phyloP scores from a whole-genome alignment of 2,888 invertebrate species.

The Itoplectis maculator region DNA sequence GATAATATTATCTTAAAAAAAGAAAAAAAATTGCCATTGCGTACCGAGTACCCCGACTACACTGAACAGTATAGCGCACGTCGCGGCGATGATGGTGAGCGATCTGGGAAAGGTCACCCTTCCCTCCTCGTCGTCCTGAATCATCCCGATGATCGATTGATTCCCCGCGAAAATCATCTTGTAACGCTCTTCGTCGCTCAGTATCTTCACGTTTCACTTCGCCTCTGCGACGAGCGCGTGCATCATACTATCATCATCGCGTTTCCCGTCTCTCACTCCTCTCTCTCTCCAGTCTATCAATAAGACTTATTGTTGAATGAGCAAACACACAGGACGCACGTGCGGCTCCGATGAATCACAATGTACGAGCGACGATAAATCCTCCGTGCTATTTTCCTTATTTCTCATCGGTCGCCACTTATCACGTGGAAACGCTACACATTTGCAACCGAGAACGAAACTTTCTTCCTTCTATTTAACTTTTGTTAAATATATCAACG shows the following conservation, averaged over 20 bases:
- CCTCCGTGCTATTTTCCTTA: conserved; percentile 31
- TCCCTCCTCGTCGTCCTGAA: conserved; percentile 57
- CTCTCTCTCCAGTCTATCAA: conserved; percentile 44
- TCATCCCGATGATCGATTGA: conserved; percentile 67
- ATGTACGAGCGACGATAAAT: conserved; percentile 44
- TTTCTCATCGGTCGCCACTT: conserved; percentile 1
- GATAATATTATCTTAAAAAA: no score
- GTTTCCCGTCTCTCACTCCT: conserved; percentile 41
- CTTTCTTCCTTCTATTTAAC: neutral
- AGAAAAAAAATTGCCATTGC: conserved; percentile 7
- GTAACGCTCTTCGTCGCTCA: neutral
- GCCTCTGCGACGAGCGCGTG: conserved; percentile 36
- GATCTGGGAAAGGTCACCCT: conserved; percentile 88
- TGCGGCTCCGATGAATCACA: conserved; percentile 65
- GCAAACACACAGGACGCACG: conserved; percentile 60
- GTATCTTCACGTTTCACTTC: conserved; percentile 22
- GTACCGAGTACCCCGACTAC: conserved; percentile 92
- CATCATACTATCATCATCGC: conserved; percentile 32
- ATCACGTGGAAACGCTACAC: conserved; percentile 4
- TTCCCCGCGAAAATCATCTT: conserved; percentile 71
- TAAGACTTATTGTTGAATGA: conserved; percentile 67
- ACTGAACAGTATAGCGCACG: conserved; percentile 92
- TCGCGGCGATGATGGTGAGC: conserved; percentile 91
- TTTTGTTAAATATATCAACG: neutral
- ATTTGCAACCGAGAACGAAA: neutral